These are phyloP conservation scores for Cyrtonyx montezumae DNA, from an alignment of 2,113 vertebrate genomes.

Conservation along the genomic window DNA sequence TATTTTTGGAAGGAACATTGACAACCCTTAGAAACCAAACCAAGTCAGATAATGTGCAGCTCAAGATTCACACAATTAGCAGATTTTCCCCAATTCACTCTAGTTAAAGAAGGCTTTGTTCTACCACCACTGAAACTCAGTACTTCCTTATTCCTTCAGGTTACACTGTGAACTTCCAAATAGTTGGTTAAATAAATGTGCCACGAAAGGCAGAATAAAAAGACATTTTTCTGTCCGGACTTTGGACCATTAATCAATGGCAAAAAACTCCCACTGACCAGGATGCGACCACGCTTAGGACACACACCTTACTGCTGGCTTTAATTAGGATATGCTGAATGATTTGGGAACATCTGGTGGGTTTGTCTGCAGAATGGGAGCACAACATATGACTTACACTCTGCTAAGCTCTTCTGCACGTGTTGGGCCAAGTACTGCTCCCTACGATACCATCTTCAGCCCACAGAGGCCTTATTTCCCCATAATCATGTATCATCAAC, in stretches of 20 bases:
- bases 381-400: neutral
- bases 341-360: neutral
- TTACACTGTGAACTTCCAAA: neutral
- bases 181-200: neutral
- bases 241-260: accelerated
- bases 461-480: neutral
- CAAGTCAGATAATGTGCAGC: neutral
- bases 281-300: accelerated
- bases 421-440: neutral
- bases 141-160: neutral
- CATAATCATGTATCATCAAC: neutral
- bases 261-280: neutral
- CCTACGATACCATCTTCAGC: neutral
- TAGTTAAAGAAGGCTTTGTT: neutral
- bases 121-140: neutral
- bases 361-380: neutral
- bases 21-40: neutral
- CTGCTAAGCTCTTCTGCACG: neutral
- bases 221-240: neutral
- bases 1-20: neutral
- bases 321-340: neutral
- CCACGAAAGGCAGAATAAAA: neutral
- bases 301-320: neutral
- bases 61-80: neutral
- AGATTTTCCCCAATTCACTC: neutral